Evolutionary conservation across 2,113 vertebrate genomes (phyloP).

Genomic region (Glaucidium brasilianum): DNA sequence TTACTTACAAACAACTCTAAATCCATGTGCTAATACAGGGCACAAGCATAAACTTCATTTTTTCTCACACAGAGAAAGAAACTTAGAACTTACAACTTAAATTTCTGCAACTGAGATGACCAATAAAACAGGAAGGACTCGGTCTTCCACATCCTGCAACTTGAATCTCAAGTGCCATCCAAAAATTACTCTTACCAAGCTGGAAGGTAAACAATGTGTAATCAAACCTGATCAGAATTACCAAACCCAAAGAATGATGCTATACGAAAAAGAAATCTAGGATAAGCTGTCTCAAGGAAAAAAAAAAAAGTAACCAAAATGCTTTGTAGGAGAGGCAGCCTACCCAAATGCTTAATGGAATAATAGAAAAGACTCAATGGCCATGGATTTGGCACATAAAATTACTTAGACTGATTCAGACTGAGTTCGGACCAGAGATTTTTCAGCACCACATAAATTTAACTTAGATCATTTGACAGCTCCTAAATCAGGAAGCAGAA

Average conservation of each 20-base stretch:
- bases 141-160: neutral
- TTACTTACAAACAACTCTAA: neutral
- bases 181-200: neutral
- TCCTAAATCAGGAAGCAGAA: neutral
- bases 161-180: neutral
- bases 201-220: neutral
- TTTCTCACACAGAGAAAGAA: neutral
- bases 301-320: neutral
- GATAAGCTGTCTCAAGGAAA: neutral
- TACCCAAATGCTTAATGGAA: neutral
- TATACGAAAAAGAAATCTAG: neutral
- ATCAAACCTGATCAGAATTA: neutral
- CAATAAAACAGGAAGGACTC: neutral
- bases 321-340: conserved; percentile 26
- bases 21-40: neutral
- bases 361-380: neutral
- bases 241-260: neutral
- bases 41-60: neutral
- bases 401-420: conserved; percentile 2
- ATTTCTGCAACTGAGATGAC: neutral
- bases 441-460: neutral
- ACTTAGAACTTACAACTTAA: neutral
- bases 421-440: neutral
- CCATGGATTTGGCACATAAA: neutral
- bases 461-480: neutral